Base-by-base conservation (phyloP, 2,797 vertebrate species). In the Rhinichthys osculus region DNA sequence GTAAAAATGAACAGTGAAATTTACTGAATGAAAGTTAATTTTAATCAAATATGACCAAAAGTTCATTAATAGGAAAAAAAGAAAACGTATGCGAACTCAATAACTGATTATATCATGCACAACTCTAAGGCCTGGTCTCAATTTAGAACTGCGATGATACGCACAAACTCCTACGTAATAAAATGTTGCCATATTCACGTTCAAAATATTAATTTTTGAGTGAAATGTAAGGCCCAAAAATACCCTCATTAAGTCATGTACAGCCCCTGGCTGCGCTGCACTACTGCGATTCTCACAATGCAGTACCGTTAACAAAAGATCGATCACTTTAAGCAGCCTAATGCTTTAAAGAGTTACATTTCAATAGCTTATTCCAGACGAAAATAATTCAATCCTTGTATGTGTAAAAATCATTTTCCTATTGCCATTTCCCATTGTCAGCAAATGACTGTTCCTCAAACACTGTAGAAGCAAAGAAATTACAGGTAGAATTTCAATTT, bases 401-500 rank as follows among this genome's bases (percentile, higher is more conserved):
- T 47, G 38, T 77, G 62, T 76, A 42, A 66, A 69, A 78, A 67
- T 59, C 0, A 67, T 47, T 71, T 71, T 54, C 23, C 30, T 47
- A 19, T 67, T 59, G 44, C 67, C 16, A 27, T 72, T 71, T 72
- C 38, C 21, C 3, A 44, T 84, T 78, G 74, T 78, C 19, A 27
- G 33, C 13, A 84, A 47, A 85, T 50, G 14, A 35, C 62, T 85
- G 54, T 33, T 44, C 38, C 67, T 70, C 30, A 52, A 40, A 40
- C 64, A 70, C 30, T 47, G 52, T 47, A 71, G 38, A 72, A 85
- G 66, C 40, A 62, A 9, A 38, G 27, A 78, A 78, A 57, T 71
- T 42, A 62, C 52, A 62, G 33, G 52, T 64, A 85, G 38, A 79
- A 84, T 80, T 79, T 72, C 23, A 86, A 82, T 87, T 85, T 5